Conservation (phyloP, 2,113 vertebrate genomes). For the Brachyistius frenatus region DNA sequence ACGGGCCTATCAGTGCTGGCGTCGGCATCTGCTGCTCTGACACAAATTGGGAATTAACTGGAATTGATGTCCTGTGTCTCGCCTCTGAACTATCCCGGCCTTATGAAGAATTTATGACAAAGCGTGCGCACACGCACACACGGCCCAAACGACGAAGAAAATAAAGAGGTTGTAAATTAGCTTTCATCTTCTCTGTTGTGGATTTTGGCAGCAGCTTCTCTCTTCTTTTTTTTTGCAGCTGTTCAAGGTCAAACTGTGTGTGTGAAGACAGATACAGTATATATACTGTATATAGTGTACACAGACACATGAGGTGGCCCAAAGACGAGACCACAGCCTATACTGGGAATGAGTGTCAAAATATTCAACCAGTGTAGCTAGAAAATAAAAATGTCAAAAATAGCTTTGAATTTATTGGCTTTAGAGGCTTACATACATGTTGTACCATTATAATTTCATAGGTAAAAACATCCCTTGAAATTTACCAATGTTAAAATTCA, state of each 20-base stretch:
- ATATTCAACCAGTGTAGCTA: too few species aligned
- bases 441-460: too few species aligned
- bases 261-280: too few species aligned
- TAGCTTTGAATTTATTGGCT: too few species aligned
- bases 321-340: too few species aligned
- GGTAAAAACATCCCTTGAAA: too few species aligned
- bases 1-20: slow-evolving; percentile 94
- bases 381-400: too few species aligned
- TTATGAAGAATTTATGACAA: slow-evolving; percentile 90
- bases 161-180: slow-evolving; percentile 93
- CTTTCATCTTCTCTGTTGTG: slow-evolving; percentile 85
- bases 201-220: slow-evolving; percentile 37
- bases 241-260: slow-evolving; percentile 58
- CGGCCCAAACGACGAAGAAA: slow-evolving; percentile 83
- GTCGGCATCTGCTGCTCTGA: slow-evolving; percentile 99
- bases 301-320: too few species aligned
- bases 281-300: too few species aligned
- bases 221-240: not conserved
- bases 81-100: slow-evolving; percentile 68
- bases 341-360: too few species aligned
- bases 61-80: slow-evolving; percentile 94
- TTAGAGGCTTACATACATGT: too few species aligned
- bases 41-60: slow-evolving; percentile 99
- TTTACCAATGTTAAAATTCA: too few species aligned
- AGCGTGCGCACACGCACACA: slow-evolving; percentile 68